Base-by-base conservation (phyloP, 1,140 invertebrate species). In the Mylabris phalerata region DNA sequence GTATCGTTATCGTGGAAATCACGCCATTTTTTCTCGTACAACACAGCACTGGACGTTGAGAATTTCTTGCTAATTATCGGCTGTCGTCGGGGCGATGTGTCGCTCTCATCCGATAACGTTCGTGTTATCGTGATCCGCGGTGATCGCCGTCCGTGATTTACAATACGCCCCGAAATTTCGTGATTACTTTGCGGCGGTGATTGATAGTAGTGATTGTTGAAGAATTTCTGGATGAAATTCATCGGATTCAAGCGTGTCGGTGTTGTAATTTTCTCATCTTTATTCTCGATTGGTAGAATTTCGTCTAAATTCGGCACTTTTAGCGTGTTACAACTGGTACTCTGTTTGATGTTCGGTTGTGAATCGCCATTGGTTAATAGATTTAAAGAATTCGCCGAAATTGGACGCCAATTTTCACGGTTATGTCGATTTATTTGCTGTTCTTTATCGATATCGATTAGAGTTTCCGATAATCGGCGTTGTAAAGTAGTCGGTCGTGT, bases 101-200 rank as follows among this genome's bases (percentile, higher is more conserved):
- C 80, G 57, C 82, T 84, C 64, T 88, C 85, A 64, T 86, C 84
- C 41, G 84, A 87, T 74, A 81, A 83, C 2, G 86, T 84, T 58
- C 84, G 71, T 2, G 86, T 87, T 48, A 88, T 86, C 1, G 86
- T 77, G 25, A 87, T 87, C 48, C 80, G 77, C 9, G 85, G 85
- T 10, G 84, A 86, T 59, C 78, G 76, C 4, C 79, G 71, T 63
- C 77, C 72, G 47, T 57, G 66, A 67, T 74, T 47, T 65, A 73
- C 49, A 66, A 73, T 60, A 61, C 71, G 48, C 60, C 67, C 49
- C 62, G 60, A 50, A 65, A 56, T 62, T 9, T 45, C 52, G 25
- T 46, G 43, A 47, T 63, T 58, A 61, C 67, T 63, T 40, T 59
- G 45, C 50, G 27, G 51, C 55, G 46, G 58, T 60, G 27, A 61